Percentiles rank a stretch among this genome's conserved stretches.
Conservation (phyloP, 1,140 invertebrate species). For the Lamellibrachia luymesi region DNA sequence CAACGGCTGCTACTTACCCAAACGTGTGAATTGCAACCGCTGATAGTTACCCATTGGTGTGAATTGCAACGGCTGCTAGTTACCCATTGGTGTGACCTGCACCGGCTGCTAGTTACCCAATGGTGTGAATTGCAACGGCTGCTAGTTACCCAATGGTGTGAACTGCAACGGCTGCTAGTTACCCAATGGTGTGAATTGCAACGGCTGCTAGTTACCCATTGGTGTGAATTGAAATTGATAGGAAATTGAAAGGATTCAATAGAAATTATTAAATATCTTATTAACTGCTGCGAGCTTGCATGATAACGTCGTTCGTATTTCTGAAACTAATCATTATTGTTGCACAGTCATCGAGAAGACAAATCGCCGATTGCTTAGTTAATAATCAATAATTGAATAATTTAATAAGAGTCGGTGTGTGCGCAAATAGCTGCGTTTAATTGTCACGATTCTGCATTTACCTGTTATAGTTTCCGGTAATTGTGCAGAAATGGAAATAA, state of each 20-base stretch:
- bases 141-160: conserved; percentile 31
- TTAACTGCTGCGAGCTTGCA: background rate
- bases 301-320: background rate
- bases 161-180: background rate
- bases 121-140: conserved; percentile 26
- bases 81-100: too few species aligned
- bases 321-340: background rate
- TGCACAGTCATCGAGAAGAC: background rate
- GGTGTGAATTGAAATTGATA: conserved; percentile 31
- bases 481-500: too few species aligned
- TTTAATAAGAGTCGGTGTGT: background rate
- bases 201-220: conserved; percentile 16
- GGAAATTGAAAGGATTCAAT: background rate
- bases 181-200: conserved; percentile 27
- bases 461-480: too few species aligned
- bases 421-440: background rate
- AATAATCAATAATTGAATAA: background rate
- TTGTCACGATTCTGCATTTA: too few species aligned
- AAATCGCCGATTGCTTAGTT: background rate
- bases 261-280: background rate
- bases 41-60: too few species aligned
- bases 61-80: too few species aligned
- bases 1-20: too few species aligned
- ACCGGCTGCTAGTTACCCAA: conserved; percentile 22
- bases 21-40: too few species aligned